Conservation (phyloP, 2,113 vertebrate genomes). For the Ahaetulla prasina region DNA sequence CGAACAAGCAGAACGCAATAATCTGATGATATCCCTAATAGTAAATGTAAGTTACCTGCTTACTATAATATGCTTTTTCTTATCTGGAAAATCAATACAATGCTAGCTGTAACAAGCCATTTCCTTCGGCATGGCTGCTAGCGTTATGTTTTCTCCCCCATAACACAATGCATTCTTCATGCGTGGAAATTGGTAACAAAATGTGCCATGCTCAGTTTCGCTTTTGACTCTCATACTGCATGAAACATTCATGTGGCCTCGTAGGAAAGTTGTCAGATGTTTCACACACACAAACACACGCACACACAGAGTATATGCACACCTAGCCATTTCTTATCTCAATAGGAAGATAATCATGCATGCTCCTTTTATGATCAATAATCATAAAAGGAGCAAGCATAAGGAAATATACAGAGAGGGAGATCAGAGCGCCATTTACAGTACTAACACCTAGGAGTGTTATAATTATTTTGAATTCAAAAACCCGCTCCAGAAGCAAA, state of each 20-base stretch:
- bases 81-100: slow-evolving; percentile 8
- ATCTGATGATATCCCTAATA: neutral
- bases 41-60: neutral
- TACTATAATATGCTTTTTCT: neutral
- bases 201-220: neutral
- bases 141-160: neutral
- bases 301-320: no score
- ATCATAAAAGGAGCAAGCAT: neutral
- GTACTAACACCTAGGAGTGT: neutral
- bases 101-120: neutral
- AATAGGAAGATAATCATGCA: neutral
- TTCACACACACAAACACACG: no score
- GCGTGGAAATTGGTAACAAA: neutral
- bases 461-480: slow-evolving; percentile 17
- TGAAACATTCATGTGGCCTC: neutral
- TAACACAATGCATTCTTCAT: neutral
- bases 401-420: neutral
- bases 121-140: neutral
- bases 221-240: neutral
- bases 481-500: neutral
- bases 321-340: neutral
- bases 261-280: neutral
- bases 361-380: neutral
- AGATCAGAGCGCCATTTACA: neutral
- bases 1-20: neutral